Evolutionary conservation across 2,888 invertebrate species (phyloP), one percentile per base, ranked within the genome.

Genomic region (Tenthredo livida): DNA sequence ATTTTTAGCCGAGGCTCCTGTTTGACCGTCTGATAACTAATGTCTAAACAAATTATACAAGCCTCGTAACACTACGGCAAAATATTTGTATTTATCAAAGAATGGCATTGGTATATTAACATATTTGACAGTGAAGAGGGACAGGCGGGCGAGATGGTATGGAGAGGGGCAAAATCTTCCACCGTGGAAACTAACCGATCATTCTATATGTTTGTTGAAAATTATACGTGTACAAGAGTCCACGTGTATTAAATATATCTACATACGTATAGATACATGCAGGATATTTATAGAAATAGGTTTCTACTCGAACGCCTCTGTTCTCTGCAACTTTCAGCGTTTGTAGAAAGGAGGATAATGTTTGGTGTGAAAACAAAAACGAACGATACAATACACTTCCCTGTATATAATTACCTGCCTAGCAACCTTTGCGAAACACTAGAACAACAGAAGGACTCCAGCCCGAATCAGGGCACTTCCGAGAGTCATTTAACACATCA

Each of bases 51-150:
- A 84, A 84, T 77, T 84, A 84, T 58, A 73, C 50, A 33, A 33
- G 29, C 37, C 33, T 21, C 10, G 54, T 75, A 84, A 58, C 58
- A 58, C 54, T 9, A 37, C 10, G 54, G 40, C 17, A 61, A 72
- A 84, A 84, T 84, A 72, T 84, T 84, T 75, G 77, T 73, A 73
- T 84, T 43, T 43, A 72, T 61, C 84, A 29, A 37, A 80, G 54
- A 54, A 9, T 58, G 33, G 84, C 37, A 70, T n/a, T n/a, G 72
- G 72, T 29, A 29, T 29, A 29, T 37, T n/a, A n/a, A n/a, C n/a
- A 17, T 58, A 43, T 84, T 78, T 61, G 86, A 75, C 84, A 82
- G 84, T 15, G 86, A 58, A 67, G 67, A 82, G 84, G 72, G 84
- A 21, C 47, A 33, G 21, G 10, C 29, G 10, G n/a, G n/a, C 17